Conservation (phyloP, 2,888 invertebrate genomes). For the Heliconius aoede region DNA sequence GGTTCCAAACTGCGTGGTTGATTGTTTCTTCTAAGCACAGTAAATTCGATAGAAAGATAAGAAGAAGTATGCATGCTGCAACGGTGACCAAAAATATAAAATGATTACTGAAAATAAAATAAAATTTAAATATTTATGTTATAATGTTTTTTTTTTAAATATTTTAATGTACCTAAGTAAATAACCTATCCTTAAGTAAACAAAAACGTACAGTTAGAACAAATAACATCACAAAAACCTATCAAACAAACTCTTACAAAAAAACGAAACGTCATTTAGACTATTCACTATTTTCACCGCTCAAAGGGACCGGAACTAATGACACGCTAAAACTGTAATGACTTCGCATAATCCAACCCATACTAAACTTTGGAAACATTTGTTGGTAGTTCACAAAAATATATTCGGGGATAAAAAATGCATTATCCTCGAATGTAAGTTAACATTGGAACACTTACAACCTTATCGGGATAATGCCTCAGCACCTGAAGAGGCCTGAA, state of each 20-base stretch:
- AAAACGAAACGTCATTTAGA: not conserved
- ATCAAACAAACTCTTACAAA: not conserved
- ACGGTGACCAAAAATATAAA: too few relatives aligned
- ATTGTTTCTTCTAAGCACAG: too few relatives aligned
- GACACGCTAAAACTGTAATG: constrained; percentile 24
- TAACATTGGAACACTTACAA: constrained; percentile 34
- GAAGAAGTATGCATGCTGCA: too few relatives aligned
- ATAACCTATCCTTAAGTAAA: not conserved
- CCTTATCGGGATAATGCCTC: constrained; percentile 32
- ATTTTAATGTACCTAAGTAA: too few relatives aligned
- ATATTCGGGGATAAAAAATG: constrained; percentile 47
- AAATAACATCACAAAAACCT: constrained; percentile 2
- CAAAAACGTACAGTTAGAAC: not conserved
- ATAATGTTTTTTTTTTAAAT: too few relatives aligned
- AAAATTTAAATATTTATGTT: too few relatives aligned
- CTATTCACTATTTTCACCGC: not conserved
- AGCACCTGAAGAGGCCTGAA: constrained; percentile 31
- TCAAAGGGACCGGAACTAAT: constrained; percentile 18
- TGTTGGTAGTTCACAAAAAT: constrained; percentile 36
- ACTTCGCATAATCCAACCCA: constrained; percentile 12
- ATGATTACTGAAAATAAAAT: too few relatives aligned
- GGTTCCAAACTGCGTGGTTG: too few relatives aligned
- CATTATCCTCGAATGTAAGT: too few relatives aligned
- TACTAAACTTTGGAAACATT: constrained; percentile 28
- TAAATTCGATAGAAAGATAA: too few relatives aligned